Conservation (phyloP, 2,113 vertebrate genomes). For the Amia ocellicauda region DNA sequence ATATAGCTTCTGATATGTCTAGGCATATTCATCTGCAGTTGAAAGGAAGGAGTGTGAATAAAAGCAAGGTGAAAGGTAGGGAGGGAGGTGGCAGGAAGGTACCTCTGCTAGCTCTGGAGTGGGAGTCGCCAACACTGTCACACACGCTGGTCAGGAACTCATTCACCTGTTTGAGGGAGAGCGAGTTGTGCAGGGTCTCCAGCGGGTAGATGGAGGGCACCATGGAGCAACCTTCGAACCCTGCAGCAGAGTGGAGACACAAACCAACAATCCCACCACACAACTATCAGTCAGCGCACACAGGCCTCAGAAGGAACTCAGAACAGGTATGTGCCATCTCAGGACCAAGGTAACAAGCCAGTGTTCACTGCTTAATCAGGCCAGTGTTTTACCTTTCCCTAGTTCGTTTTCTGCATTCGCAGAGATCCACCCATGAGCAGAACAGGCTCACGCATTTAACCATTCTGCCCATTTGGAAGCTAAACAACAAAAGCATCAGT, state of each 20-base stretch:
- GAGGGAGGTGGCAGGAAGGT: not conserved
- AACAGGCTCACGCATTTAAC: not conserved
- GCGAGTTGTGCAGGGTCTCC: constrained; percentile 97
- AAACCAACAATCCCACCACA: constrained; percentile 46
- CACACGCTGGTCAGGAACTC: constrained; percentile 83
- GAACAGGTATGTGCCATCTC: too few species aligned
- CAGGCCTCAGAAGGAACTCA: not conserved
- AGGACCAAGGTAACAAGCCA: not conserved
- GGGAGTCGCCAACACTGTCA: constrained; percentile 72
- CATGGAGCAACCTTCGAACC: constrained; percentile 98
- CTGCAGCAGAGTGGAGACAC: constrained; percentile 65
- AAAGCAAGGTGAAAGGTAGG: too few species aligned
- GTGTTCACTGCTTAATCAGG: not conserved
- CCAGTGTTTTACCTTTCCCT: not conserved
- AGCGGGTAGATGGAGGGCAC: constrained; percentile 95
- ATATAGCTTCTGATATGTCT: too few species aligned
- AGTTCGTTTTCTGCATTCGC: not conserved
- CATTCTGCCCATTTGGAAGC: not conserved
- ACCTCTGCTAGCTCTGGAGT: constrained; percentile 80
- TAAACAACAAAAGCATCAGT: not conserved
- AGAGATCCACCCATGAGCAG: constrained; percentile 12
- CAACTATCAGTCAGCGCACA: constrained; percentile 16
- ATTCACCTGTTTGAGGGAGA: constrained; percentile 90
- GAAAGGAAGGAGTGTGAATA: too few species aligned
- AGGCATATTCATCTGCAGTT: too few species aligned